Percentiles rank a stretch among this genome's conserved stretches.
Evolutionary conservation across 2,113 vertebrate genomes (phyloP).

Genomic region (Myodes glareolus): DNA sequence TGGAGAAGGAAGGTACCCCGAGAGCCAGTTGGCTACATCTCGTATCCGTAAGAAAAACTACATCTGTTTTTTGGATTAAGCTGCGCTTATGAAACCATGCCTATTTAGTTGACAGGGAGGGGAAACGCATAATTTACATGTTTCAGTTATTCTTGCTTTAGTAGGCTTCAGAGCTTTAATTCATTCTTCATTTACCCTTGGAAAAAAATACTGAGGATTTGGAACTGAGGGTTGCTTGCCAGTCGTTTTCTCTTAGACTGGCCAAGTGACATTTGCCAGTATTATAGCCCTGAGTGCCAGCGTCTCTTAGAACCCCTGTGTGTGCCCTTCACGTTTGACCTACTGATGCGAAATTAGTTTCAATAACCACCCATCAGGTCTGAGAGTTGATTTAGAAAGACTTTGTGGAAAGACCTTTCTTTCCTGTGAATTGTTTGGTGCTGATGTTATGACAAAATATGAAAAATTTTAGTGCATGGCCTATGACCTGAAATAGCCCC

Average conservation of each 20-base stretch:
- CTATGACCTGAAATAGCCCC: background rate
- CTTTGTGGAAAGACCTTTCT: background rate
- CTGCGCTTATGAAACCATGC: constrained; percentile 83
- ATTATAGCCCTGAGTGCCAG: background rate
- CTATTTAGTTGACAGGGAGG: constrained; percentile 82
- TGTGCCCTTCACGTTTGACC: background rate
- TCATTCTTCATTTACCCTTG: constrained; percentile 80
- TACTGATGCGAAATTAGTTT: constrained; percentile 54
- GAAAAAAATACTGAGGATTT: constrained; percentile 78
- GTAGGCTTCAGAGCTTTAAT: constrained; percentile 81
- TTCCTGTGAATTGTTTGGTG: background rate
- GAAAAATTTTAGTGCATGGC: background rate
- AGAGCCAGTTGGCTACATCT: constrained; percentile 84
- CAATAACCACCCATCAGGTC: constrained; percentile 42
- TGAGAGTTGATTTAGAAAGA: constrained; percentile 25
- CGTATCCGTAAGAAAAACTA: constrained; percentile 81
- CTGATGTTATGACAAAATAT: background rate
- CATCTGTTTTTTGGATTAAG: constrained; percentile 87
- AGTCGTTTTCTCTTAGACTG: constrained; percentile 75
- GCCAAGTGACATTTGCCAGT: constrained; percentile 75
- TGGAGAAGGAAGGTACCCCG: constrained; percentile 40
- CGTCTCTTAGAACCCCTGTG: background rate
- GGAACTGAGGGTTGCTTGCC: constrained; percentile 67
- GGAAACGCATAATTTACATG: constrained; percentile 82
- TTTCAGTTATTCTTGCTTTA: constrained; percentile 83